Percentiles rank a stretch among this genome's conserved stretches.
phyloP scores from a whole-genome alignment of 2,888 invertebrate genomes.

The Heliconius erato region DNA sequence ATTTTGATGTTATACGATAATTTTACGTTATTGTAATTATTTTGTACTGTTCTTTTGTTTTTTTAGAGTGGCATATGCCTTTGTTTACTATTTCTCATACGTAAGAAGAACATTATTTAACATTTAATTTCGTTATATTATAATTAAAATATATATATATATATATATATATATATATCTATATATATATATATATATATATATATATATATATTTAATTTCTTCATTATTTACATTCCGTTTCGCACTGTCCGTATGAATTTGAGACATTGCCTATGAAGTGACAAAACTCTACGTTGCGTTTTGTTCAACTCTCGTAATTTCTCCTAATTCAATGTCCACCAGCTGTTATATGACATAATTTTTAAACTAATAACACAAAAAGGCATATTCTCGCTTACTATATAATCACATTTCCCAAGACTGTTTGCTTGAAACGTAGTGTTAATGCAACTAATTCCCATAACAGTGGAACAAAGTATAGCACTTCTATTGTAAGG shows the following conservation, averaged over 20 bases:
- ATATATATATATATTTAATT: too few relatives aligned
- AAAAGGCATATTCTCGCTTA: neutral
- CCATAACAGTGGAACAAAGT: slow-evolving; percentile 19
- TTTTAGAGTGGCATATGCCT: neutral
- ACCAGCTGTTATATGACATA: neutral
- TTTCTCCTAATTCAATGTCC: neutral
- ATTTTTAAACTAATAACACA: neutral
- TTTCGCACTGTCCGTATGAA: too few relatives aligned
- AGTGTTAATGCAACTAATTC: slow-evolving; percentile 31
- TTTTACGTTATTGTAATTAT: neutral
- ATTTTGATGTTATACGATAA: neutral
- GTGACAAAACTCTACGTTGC: too few relatives aligned
- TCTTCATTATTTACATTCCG: too few relatives aligned
- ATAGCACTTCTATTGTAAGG: slow-evolving; percentile 27
- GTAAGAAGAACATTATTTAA: too few relatives aligned
- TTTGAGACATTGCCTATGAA: too few relatives aligned
- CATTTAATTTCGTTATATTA: too few relatives aligned
- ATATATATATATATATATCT: too few relatives aligned
- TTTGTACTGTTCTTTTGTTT: neutral
- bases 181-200: too few relatives aligned
- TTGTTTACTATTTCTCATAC: neutral
- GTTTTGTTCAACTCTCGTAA: neutral
- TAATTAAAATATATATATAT: too few relatives aligned
- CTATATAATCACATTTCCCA: slow-evolving; percentile 2
- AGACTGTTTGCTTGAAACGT: slow-evolving; percentile 5